Percentiles rank a stretch among this genome's conserved stretches.
These are phyloP conservation scores for silkworm (Bombyx mori) DNA, from an alignment of 1,140 invertebrate genomes.

Conservation along the genomic window DNA sequence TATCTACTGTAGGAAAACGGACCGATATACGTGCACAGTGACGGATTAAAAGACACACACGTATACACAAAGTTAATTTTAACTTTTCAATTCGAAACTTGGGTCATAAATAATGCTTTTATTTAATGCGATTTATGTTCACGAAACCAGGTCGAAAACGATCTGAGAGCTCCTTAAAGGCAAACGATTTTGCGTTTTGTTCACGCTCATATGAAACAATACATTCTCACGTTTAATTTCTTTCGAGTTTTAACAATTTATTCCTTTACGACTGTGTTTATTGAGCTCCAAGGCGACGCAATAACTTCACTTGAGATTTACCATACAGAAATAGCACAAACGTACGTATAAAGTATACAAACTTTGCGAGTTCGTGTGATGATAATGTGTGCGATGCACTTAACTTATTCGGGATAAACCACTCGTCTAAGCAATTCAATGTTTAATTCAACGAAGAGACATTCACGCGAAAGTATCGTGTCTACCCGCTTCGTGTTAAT, in stretches of 20 bases:
- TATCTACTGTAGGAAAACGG: no score
- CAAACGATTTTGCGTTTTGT: slow-evolving; percentile 54
- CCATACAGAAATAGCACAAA: no score
- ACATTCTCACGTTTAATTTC: slow-evolving; percentile 70
- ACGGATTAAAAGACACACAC: slow-evolving; percentile 11
- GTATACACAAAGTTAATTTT: slow-evolving; percentile 26
- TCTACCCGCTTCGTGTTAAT: slow-evolving; percentile 16
- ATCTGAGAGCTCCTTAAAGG: slow-evolving; percentile 59
- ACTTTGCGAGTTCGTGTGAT: slow-evolving; percentile 7
- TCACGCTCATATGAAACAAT: slow-evolving; percentile 64
- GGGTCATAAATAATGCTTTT: slow-evolving; percentile 49
- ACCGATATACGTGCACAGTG: background rate
- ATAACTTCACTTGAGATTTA: slow-evolving; percentile 31
- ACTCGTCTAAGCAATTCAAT: slow-evolving; percentile 23
- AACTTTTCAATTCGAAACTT: slow-evolving; percentile 38
- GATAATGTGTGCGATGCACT: slow-evolving; percentile 30
- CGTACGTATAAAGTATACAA: slow-evolving; percentile 18
- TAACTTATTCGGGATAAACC: slow-evolving; percentile 21
- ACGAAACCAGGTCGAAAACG: slow-evolving; percentile 61
- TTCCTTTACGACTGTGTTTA: slow-evolving; percentile 69
- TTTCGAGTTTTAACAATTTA: slow-evolving; percentile 61
- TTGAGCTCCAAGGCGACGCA: slow-evolving; percentile 55
- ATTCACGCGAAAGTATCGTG: slow-evolving; percentile 28
- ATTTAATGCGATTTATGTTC: slow-evolving; percentile 57
- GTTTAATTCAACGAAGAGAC: slow-evolving; percentile 40